Evolutionary conservation across 2,888 invertebrate genomes (phyloP).

Genomic region (Rutpela maculata): DNA sequence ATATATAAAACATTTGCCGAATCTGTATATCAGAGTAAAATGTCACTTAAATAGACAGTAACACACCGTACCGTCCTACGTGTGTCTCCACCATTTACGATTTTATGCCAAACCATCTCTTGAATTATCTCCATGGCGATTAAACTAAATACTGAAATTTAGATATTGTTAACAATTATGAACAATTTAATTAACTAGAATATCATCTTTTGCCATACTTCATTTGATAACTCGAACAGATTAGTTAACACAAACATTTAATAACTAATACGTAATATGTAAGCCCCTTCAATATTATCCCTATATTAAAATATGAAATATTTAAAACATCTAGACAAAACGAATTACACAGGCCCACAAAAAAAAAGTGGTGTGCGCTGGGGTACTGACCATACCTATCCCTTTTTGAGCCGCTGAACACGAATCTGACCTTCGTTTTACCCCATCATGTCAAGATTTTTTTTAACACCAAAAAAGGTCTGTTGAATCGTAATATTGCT

Average conservation of each 20-base stretch:
- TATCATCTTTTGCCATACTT: not conserved
- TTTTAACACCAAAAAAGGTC: too few species aligned
- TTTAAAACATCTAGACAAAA: too few species aligned
- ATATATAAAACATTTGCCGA: too few species aligned
- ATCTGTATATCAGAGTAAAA: too few species aligned
- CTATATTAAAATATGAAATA: not conserved
- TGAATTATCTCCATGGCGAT: slow-evolving; percentile 21
- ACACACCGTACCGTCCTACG: not conserved
- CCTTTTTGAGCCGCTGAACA: too few species aligned
- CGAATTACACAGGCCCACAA: too few species aligned
- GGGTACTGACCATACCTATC: too few species aligned
- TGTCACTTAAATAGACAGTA: too few species aligned
- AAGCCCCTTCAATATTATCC: not conserved
- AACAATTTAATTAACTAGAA: slow-evolving; percentile 28
- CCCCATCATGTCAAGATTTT: too few species aligned
- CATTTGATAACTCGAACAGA: not conserved
- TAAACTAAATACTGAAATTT: slow-evolving; percentile 11
- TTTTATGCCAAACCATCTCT: not conserved
- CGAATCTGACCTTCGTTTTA: too few species aligned
- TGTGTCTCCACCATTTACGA: not conserved
- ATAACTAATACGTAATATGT: not conserved
- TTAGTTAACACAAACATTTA: not conserved
- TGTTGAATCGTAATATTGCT: too few species aligned
- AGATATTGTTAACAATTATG: slow-evolving; percentile 19
- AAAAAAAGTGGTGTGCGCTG: too few species aligned